These are phyloP conservation scores for Athetis lepigone DNA, from an alignment of 2,888 invertebrate genomes.

Conservation along the genomic window DNA sequence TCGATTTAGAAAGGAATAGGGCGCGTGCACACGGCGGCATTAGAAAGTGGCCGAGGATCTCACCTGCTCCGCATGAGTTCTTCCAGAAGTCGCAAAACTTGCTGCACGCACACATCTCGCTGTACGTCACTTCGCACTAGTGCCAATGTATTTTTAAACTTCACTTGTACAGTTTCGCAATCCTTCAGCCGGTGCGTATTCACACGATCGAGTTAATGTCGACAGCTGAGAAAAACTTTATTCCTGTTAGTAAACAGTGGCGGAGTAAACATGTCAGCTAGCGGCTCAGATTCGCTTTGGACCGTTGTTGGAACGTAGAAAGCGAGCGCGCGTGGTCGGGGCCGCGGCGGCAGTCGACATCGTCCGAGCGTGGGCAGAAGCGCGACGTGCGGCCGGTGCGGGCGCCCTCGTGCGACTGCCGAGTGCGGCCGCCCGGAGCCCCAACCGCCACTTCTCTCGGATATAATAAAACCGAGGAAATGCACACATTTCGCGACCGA, in stretches of 20 bases:
- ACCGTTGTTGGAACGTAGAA: conserved; percentile 85
- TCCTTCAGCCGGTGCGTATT: conserved; percentile 83
- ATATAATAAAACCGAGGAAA: conserved; percentile 76
- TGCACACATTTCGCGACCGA: conserved; percentile 75
- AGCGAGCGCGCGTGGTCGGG: conserved; percentile 75
- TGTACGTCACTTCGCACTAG: conserved; percentile 84
- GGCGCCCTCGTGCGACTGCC: conserved; percentile 85
- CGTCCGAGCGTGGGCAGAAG: conserved; percentile 64
- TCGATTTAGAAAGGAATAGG: conserved; percentile 72
- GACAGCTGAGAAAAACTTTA: conserved; percentile 78
- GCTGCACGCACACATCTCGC: conserved; percentile 88
- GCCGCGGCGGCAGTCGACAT: conserved; percentile 73
- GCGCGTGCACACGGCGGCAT: conserved; percentile 50
- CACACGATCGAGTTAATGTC: conserved; percentile 78
- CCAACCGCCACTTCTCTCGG: conserved; percentile 43
- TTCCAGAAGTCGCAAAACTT: conserved; percentile 89
- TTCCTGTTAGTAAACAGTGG: conserved; percentile 74
- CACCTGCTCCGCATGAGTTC: conserved; percentile 89
- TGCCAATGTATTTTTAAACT: conserved; percentile 90
- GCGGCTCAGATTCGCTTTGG: conserved; percentile 78
- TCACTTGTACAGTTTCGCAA: conserved; percentile 90
- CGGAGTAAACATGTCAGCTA: conserved; percentile 80
- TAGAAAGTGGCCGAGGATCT: conserved; percentile 77
- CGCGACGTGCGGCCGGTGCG: conserved; percentile 79
- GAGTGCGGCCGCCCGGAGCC: conserved; percentile 52